Evolutionary conservation across 2,113 vertebrate genomes (phyloP), one percentile per base, ranked within the genome.

Genomic region (Campylomormyrus numenius): DNA sequence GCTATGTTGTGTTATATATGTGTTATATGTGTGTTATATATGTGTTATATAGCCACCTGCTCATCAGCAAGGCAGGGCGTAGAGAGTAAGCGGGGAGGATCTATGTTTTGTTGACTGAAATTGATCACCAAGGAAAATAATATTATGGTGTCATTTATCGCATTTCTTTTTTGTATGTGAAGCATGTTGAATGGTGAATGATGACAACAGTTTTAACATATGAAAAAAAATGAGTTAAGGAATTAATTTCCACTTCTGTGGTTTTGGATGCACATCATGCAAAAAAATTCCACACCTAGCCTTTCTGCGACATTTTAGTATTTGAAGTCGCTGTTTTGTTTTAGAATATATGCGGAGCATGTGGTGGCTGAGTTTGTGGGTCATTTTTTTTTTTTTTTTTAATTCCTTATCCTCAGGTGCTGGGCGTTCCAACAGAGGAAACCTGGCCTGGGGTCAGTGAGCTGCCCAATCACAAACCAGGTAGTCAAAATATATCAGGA

Each of bases 401-500:
- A 6, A 45, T 89, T 9, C 24, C 53, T 62, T 87, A 17, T 92
- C 13, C 91, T 2, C 92, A 98, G 98, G 95, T 98, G 1, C 86
- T 98, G 90, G 97, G 97, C 0, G 91, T 97, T 17, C 97, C 97
- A 86, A 95, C 94, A 10, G 97, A 98, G 90, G 95, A 97, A 42
- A 96, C 87, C 17, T 98, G 97, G 97, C 96, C 96, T 89, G 97
- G 97, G 93, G 93, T 98, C 93, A 96, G 95, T 87, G 95, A 95
- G 85, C 94, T 99, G 66, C 96, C 96, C 19, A 97, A 92, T 90
- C 98, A 96, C 92, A 96, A 95, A 42, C 94, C 96, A 96, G 97
- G 97, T 46, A 77, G 27, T 8, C 31, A 27, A 80, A 5, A 48
- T n/a, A 70, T 42, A 5, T 31, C 24, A 45, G 70, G 48, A 31